Percentiles rank a stretch among this genome's conserved stretches.
phyloP scores from a whole-genome alignment of 2,888 invertebrate genomes.

The Thereva unica region DNA sequence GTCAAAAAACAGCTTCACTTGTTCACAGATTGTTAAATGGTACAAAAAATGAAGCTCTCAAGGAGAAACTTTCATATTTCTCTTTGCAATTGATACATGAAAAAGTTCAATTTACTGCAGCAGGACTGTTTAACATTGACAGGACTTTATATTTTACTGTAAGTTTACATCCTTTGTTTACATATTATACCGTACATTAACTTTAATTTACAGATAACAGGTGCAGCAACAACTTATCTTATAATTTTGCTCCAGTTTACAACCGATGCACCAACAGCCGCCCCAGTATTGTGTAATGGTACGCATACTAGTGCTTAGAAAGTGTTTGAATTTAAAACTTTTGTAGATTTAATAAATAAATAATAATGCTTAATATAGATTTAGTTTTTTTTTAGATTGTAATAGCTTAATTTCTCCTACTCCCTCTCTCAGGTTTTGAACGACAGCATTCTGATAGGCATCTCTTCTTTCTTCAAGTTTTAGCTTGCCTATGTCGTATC shows the following conservation, averaged over 20 bases:
- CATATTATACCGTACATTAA: neutral
- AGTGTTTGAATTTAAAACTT: neutral
- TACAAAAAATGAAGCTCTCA: conserved; percentile 50
- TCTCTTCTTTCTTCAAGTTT: no score
- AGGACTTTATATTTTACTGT: conserved; percentile 57
- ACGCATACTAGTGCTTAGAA: neutral
- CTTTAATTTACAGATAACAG: conserved; percentile 51
- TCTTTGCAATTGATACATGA: conserved; percentile 55
- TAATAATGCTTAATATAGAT: no score
- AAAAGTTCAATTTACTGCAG: conserved; percentile 55
- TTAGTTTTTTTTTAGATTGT: no score
- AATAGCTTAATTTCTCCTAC: no score
- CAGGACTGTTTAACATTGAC: conserved; percentile 56
- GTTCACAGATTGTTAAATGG: conserved; percentile 55
- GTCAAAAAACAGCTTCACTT: conserved; percentile 48
- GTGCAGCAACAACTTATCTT: conserved; percentile 57
- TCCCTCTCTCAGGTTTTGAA: no score
- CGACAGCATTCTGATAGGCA: no score
- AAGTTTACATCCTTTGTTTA: conserved; percentile 28
- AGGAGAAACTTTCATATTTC: conserved; percentile 51
- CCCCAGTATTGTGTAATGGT: neutral
- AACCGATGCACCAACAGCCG: conserved; percentile 27
- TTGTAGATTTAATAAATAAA: no score
- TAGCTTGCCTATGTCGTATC: no score
- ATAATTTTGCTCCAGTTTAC: conserved; percentile 57